Percentiles rank a stretch among this genome's conserved stretches.
phyloP scores from a whole-genome alignment of 2,888 invertebrate species.

The Clusia tigrina region DNA sequence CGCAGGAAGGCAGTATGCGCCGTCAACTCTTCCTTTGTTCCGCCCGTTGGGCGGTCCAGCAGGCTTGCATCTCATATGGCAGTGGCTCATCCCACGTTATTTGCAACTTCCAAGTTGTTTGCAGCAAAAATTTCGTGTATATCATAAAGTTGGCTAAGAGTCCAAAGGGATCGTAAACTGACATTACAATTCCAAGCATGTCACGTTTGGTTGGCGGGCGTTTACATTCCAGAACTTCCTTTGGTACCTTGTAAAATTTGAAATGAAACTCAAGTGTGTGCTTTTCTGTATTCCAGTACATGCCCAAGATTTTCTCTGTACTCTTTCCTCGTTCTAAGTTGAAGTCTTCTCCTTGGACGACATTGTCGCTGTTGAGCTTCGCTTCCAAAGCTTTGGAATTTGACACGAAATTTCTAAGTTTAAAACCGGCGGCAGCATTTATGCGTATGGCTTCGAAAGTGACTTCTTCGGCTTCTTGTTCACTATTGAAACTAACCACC shows the following conservation, averaged over 20 bases:
- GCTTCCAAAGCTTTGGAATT: background rate
- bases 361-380: background rate
- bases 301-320: conserved; percentile 29
- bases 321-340: background rate
- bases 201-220: conserved; percentile 37
- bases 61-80: background rate
- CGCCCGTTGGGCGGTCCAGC: too few relatives aligned
- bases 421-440: too few relatives aligned
- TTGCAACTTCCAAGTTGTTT: conserved; percentile 15
- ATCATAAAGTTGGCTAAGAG: conserved; percentile 37
- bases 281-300: conserved; percentile 27
- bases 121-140: conserved; percentile 15
- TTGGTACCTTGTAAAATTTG: conserved; percentile 19
- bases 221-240: conserved; percentile 18
- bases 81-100: too few relatives aligned
- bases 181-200: conserved; percentile 39
- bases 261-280: conserved; percentile 34
- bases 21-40: conserved; percentile 10
- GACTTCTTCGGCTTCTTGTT: conserved; percentile 46
- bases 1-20: conserved; percentile 8
- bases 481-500: conserved; percentile 39
- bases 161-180: conserved; percentile 42
- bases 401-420: conserved; percentile 34
- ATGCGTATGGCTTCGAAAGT: too few relatives aligned
- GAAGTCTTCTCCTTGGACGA: background rate